Evolutionary conservation across 2,797 vertebrate species (phyloP).

Genomic region (Echeneis naucrates): DNA sequence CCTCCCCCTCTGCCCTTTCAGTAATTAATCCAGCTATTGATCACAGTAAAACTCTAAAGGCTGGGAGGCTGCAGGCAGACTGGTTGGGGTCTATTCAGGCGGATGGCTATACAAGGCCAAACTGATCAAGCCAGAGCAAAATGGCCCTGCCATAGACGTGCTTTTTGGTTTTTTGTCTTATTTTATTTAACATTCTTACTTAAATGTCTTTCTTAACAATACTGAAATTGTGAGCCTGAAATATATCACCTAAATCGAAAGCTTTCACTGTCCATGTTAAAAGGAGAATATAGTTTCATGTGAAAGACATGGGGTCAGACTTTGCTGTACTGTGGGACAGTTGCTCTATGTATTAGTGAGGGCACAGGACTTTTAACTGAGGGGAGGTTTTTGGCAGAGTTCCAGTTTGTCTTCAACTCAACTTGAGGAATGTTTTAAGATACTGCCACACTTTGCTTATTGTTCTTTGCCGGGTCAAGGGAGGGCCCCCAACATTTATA

Average conservation of each 20-base stretch:
- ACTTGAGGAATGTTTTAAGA: slow-evolving; percentile 59
- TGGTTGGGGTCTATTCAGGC: slow-evolving; percentile 58
- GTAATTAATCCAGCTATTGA: slow-evolving; percentile 88
- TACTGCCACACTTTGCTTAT: slow-evolving; percentile 52
- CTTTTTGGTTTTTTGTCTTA: not conserved
- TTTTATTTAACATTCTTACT: not conserved
- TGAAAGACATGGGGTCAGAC: slow-evolving; percentile 8
- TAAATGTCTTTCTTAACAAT: not conserved
- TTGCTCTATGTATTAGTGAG: slow-evolving; percentile 25
- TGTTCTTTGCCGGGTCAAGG: slow-evolving; percentile 56
- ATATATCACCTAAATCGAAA: not conserved
- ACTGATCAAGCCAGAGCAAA: slow-evolving; percentile 30
- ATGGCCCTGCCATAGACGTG: not conserved
- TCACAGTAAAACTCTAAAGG: slow-evolving; percentile 77
- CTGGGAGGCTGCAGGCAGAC: slow-evolving; percentile 64
- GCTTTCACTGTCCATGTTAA: not conserved
- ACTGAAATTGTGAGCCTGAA: not conserved
- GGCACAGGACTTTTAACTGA: slow-evolving; percentile 17
- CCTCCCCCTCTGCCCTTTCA: slow-evolving; percentile 68
- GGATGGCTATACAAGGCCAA: slow-evolving; percentile 39
- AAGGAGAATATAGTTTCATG: not conserved
- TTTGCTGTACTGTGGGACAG: slow-evolving; percentile 13
- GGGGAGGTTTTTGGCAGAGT: slow-evolving; percentile 47
- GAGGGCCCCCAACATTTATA: slow-evolving; percentile 38
- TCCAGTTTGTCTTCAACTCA: slow-evolving; percentile 60